Conservation (phyloP, 2,113 vertebrate species). For the Ammodytes dubius region DNA sequence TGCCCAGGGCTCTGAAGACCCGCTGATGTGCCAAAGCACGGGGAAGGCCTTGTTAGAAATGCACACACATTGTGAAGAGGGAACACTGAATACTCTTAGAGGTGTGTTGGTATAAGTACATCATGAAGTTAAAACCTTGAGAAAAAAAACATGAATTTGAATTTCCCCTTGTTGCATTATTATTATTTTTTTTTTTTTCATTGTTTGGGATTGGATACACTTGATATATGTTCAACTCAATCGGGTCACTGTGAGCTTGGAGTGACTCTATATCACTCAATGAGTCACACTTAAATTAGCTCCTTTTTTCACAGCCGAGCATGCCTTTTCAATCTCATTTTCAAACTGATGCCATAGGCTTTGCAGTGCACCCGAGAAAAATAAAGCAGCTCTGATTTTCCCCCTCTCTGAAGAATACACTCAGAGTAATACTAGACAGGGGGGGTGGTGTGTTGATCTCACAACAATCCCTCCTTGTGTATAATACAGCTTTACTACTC, state of each 20-base stretch:
- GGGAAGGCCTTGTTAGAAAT: slow-evolving; percentile 65
- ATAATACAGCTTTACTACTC: slow-evolving; percentile 55
- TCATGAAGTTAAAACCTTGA: slow-evolving; percentile 54
- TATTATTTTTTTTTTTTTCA: slow-evolving; percentile 46
- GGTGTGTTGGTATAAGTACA: slow-evolving; percentile 65
- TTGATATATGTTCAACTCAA: slow-evolving; percentile 56
- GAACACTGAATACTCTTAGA: slow-evolving; percentile 56
- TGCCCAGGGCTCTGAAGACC: slow-evolving; percentile 71
- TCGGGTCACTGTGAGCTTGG: slow-evolving; percentile 56
- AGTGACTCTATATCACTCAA: slow-evolving; percentile 54
- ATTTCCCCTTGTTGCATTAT: slow-evolving; percentile 42
- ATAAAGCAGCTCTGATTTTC: slow-evolving; percentile 59
- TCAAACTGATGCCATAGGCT: slow-evolving; percentile 63
- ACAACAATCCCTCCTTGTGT: slow-evolving; percentile 63
- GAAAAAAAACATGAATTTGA: slow-evolving; percentile 6
- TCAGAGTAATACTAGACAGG: slow-evolving; percentile 53
- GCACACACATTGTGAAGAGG: slow-evolving; percentile 38
- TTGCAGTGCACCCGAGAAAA: slow-evolving; percentile 51
- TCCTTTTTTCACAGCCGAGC: slow-evolving; percentile 26
- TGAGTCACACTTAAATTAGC: slow-evolving; percentile 63
- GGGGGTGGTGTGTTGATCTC: slow-evolving; percentile 59
- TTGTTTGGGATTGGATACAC: slow-evolving; percentile 55
- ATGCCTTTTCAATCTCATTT: slow-evolving; percentile 61
- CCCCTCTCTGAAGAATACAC: slow-evolving; percentile 44
- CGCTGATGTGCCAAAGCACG: slow-evolving; percentile 62